Percentiles rank a stretch among this genome's conserved stretches.
phyloP scores from a whole-genome alignment of 2,888 invertebrate genomes.

The Drymonia ruficornis region DNA sequence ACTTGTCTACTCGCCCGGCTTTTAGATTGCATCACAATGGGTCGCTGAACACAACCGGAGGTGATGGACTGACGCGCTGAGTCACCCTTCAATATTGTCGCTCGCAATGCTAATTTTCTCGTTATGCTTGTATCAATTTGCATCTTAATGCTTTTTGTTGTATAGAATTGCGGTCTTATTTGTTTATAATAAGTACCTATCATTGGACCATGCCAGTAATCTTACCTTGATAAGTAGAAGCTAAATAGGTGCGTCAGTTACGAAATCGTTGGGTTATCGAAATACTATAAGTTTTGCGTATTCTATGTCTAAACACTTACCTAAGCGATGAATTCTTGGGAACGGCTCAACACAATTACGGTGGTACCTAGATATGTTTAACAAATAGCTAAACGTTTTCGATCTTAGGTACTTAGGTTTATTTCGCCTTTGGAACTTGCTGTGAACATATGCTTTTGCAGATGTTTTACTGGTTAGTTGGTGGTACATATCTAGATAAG shows the following conservation, averaged over 20 bases:
- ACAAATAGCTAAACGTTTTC: too few species aligned
- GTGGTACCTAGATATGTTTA: too few species aligned
- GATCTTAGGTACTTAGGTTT: too few species aligned
- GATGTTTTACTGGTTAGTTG: too few species aligned
- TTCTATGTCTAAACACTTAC: neutral
- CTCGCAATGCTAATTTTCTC: conserved; percentile 79
- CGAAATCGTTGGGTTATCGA: neutral
- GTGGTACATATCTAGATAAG: too few species aligned
- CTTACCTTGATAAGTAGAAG: conserved; percentile 18
- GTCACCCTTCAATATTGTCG: conserved; percentile 79
- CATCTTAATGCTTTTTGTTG: conserved; percentile 76
- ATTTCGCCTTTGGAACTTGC: too few species aligned
- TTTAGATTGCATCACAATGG: conserved; percentile 66
- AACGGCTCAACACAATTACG: too few species aligned
- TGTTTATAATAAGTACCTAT: conserved; percentile 39
- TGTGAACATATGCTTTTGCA: too few species aligned
- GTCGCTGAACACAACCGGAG: conserved; percentile 58
- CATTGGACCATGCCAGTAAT: neutral
- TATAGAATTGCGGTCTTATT: conserved; percentile 47
- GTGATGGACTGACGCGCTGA: conserved; percentile 76
- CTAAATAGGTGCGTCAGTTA: conserved; percentile 13
- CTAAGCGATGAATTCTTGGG: too few species aligned
- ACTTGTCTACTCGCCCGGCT: conserved; percentile 61
- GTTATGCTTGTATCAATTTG: conserved; percentile 81
- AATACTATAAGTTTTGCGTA: too few species aligned